These are phyloP conservation scores for Acrobasis repandana DNA, from an alignment of 2,888 invertebrate species.

Conservation along the genomic window DNA sequence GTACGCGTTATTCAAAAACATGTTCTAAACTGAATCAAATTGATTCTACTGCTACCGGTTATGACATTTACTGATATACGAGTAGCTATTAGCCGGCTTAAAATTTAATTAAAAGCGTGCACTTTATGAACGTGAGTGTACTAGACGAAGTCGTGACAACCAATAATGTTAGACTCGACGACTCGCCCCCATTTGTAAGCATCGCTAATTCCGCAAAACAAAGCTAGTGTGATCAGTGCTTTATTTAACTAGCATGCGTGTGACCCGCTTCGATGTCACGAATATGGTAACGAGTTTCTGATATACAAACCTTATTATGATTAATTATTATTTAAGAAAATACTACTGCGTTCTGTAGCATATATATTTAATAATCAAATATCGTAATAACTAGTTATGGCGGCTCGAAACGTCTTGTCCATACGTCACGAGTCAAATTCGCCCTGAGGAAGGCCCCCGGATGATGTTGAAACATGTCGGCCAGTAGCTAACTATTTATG, in stretches of 20 bases:
- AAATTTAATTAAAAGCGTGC: constrained; percentile 45
- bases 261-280: constrained; percentile 12
- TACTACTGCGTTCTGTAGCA: too few species aligned
- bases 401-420: too few species aligned
- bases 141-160: constrained; percentile 56
- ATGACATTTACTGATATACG: too few species aligned
- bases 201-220: constrained; percentile 21
- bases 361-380: too few species aligned
- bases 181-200: constrained; percentile 47
- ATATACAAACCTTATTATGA: neutral
- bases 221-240: constrained; percentile 20
- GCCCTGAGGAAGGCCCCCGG: too few species aligned
- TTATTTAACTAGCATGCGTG: constrained; percentile 20
- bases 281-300: constrained; percentile 7
- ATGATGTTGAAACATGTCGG: too few species aligned
- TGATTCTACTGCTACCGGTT: neutral
- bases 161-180: constrained; percentile 49
- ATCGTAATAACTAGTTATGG: too few species aligned
- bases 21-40: neutral
- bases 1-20: neutral
- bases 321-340: neutral
- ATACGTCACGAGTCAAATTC: too few species aligned
- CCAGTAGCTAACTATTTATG: too few species aligned
- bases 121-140: neutral
- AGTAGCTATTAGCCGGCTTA: constrained; percentile 18